These are phyloP conservation scores for Bagarius yarrelli DNA, from an alignment of 2,113 vertebrate genomes.

Conservation along the genomic window DNA sequence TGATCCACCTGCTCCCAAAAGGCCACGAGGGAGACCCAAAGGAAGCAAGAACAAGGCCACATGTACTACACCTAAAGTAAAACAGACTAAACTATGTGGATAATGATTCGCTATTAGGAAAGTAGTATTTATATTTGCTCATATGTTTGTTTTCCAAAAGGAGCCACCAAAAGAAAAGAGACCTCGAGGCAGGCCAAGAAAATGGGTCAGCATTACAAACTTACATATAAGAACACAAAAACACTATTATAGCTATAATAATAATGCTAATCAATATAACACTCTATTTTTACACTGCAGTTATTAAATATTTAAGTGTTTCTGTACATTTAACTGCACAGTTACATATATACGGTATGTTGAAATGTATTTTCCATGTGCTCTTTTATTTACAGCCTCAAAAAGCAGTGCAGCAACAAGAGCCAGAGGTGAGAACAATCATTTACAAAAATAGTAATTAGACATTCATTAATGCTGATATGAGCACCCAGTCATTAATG, in stretches of 20 bases:
- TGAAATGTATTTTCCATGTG: background rate
- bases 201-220: conserved; percentile 86
- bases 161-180: conserved; percentile 90
- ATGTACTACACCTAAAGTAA: conserved; percentile 68
- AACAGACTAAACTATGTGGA: background rate
- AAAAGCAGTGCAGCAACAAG: conserved; percentile 66
- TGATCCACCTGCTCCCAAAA: conserved; percentile 72
- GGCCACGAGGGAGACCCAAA: conserved; percentile 76
- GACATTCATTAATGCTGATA: background rate
- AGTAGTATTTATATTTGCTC: background rate
- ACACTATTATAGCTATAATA: background rate
- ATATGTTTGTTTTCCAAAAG: conserved; percentile 68
- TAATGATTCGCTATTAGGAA: background rate
- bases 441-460: background rate
- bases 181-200: conserved; percentile 95
- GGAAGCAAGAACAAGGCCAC: conserved; percentile 78
- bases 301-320: background rate
- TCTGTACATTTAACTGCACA: background rate
- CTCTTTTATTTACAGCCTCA: conserved; percentile 64
- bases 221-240: conserved; percentile 11
- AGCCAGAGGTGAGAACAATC: conserved; percentile 70
- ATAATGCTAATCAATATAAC: background rate
- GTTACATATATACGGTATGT: background rate
- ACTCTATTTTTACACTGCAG: background rate
- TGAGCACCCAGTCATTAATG: background rate